Evolutionary conservation across 2,888 invertebrate genomes (phyloP), one percentile per base, ranked within the genome.

Genomic region (Philhelius pedissequus): DNA sequence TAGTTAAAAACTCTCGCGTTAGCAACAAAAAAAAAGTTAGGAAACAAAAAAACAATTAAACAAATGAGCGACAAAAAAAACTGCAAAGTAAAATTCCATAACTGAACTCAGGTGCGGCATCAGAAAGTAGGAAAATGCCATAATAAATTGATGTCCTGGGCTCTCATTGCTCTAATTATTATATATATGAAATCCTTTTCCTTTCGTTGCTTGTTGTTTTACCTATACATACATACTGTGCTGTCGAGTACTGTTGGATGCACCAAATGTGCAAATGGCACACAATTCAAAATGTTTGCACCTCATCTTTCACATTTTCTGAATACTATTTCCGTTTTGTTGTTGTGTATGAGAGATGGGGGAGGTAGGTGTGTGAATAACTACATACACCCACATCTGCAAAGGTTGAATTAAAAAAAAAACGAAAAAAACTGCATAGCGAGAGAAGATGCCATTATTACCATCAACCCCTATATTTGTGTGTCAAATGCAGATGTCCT

Each of bases 401-500:
- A 60, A 25, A 40, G 25, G 40, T 25, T 40, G 27, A 40, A 25
- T 60, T 15, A 15, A 54, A 3, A 20, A 8, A 20, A 20, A 20
- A 18, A 9, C 2, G 3, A 48, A 48, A 18, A 22, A 13, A 56
- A 35, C 20, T 35, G 32, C 13, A 54, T 6, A 32, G n/a, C 40
- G 2, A 38, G n/a, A 60, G 40, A 60, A 60, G 30, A 30, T 45
- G 64, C 45, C 43, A 64, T 64, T 64, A 32, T 64, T 45, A 18
- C n/a, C 62, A 18, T 11, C 62, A 70, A 45, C 68, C 56, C 75
- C 38, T 54, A 70, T 48, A 40, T 40, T 64, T 64, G 22, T 48
- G 64, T 81, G 80, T 81, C 75, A 81, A 75, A 81, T 75, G 75
- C 80, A 75, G 80, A 81, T 81, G 81, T 76, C 70, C 71, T 71